A percentile compares a stretch with the other conserved stretches of the same genome.
These are phyloP conservation scores for Ictalurus furcatus DNA, from an alignment of 2,113 vertebrate species.

Conservation along the genomic window DNA sequence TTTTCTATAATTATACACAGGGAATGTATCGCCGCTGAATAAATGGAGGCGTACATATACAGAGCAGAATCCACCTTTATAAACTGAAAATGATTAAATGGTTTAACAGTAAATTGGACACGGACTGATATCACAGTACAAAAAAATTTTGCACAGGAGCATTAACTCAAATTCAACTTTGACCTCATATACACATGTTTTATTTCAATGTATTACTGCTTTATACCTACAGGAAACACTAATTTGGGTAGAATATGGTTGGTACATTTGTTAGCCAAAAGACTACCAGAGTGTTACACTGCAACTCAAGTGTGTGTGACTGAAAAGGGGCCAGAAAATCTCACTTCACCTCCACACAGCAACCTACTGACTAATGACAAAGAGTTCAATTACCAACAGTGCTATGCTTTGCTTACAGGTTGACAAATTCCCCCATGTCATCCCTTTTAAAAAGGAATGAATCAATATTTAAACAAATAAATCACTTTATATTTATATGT, in stretches of 20 bases:
- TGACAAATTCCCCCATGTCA: background rate
- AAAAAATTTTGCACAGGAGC: background rate
- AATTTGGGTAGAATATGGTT: background rate
- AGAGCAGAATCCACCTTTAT: background rate
- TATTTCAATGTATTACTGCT: background rate
- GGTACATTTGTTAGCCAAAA: background rate
- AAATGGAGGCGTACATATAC: no score
- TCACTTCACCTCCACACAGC: background rate
- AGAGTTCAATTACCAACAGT: no score
- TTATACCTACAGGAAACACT: background rate
- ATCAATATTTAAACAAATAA: background rate
- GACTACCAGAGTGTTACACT: background rate
- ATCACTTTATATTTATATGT: background rate
- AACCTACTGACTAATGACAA: no score
- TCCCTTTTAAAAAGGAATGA: background rate
- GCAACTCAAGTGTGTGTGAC: background rate
- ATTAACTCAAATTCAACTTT: background rate
- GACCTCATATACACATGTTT: background rate
- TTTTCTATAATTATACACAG: background rate
- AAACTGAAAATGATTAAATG: background rate
- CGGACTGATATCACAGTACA: background rate
- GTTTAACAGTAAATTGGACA: background rate
- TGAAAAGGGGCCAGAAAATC: no score
- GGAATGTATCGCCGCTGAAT: background rate
- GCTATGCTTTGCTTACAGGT: background rate